Conservation (phyloP, 2,888 invertebrate genomes). For the Deilephila porcellus region DNA sequence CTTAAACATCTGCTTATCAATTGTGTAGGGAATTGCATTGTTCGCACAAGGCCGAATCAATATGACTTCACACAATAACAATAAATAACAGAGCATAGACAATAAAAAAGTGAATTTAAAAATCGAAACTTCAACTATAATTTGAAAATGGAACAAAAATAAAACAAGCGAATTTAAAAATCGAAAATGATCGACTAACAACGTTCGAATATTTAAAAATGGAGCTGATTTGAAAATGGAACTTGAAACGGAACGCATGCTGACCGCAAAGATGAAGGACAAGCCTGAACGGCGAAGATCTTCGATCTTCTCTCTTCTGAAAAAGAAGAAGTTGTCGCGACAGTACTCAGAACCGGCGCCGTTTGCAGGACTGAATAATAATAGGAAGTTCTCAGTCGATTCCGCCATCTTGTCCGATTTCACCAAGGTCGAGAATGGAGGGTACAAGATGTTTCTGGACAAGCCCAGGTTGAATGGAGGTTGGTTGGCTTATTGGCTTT, state of each 20-base stretch:
- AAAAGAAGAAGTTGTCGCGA: constrained; percentile 68
- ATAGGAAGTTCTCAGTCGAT: constrained; percentile 71
- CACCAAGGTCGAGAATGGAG: constrained; percentile 51
- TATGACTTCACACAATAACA: neutral
- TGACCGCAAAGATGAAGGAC: constrained; percentile 58
- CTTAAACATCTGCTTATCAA: no score
- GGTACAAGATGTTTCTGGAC: constrained; percentile 47
- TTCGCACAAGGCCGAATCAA: no score
- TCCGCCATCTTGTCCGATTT: constrained; percentile 69
- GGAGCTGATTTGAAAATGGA: constrained; percentile 58
- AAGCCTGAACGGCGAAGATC: constrained; percentile 66
- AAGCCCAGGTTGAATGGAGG: constrained; percentile 58
- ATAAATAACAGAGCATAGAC: no score
- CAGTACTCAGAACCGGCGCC: constrained; percentile 68
- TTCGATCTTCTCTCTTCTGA: constrained; percentile 70
- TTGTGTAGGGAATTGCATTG: no score
- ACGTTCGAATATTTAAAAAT: constrained; percentile 34
- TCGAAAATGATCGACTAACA: neutral
- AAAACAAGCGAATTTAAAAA: neutral
- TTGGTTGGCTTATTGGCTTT: constrained; percentile 45
- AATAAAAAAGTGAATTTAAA: neutral
- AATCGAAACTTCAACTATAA: neutral
- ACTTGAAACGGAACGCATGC: constrained; percentile 52
- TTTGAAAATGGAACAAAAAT: neutral
- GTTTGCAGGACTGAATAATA: constrained; percentile 43